Evolutionary conservation across 2,888 invertebrate species (phyloP).

Genomic region (Pristionchus fissidentatus): DNA sequence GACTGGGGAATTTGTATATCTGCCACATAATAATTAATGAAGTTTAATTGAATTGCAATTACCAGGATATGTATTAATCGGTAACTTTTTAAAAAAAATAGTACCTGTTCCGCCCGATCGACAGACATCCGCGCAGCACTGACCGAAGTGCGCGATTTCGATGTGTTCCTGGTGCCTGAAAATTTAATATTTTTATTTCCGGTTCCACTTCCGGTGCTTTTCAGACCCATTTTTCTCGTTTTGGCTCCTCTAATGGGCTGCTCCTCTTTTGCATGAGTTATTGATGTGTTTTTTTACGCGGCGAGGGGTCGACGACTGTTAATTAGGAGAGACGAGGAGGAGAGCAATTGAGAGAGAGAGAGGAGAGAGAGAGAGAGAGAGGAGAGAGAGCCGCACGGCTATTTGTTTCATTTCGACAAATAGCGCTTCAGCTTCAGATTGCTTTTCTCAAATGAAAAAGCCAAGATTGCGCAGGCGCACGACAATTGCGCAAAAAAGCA

Average conservation of each 20-base stretch:
- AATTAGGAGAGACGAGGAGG: neutral
- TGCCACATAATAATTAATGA: no score
- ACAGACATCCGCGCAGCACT: conserved; percentile 22
- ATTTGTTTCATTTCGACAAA: neutral
- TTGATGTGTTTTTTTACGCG: neutral
- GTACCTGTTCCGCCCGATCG: neutral
- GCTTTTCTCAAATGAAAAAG: neutral
- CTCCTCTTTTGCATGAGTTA: no score
- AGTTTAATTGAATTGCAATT: no score
- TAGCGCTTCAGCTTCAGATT: neutral
- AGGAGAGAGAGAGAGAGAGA: neutral
- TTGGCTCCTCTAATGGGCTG: neutral
- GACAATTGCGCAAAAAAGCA: no score
- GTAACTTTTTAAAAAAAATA: neutral
- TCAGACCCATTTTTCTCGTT: neutral
- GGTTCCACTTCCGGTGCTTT: neutral
- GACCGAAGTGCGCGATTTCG: conserved; percentile 14
- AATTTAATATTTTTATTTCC: neutral
- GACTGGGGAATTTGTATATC: no score
- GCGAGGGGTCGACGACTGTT: no score
- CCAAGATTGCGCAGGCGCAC: no score
- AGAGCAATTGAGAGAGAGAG: conserved; percentile 1
- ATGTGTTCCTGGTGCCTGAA: conserved; percentile 10
- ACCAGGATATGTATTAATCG: no score
- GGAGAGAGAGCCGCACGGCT: neutral